Evolutionary conservation across 2,113 vertebrate genomes (phyloP), one percentile per base, ranked within the genome.

Genomic region (Eulemur rufifrons): DNA sequence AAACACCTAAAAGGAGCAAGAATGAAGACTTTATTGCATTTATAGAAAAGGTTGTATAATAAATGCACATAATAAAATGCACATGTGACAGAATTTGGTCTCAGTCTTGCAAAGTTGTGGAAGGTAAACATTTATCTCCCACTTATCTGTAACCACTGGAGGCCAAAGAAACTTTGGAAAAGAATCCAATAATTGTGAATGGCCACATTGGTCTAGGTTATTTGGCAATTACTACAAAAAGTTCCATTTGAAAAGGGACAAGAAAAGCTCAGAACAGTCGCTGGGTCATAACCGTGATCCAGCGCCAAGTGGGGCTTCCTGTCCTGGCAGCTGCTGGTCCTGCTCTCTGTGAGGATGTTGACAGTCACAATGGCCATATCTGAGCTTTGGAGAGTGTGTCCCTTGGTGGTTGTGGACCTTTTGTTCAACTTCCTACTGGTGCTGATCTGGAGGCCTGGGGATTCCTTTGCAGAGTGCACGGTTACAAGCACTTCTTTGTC

Each of bases 361-460:
- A 5, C 0, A 11, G 37, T 71, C 17, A 6, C 8, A 32, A 34
- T 29, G 32, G 23, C 15, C 18, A 34, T 15, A 3, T 47, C 37
- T 52, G 34, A 34, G 37, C 10, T 81, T 42, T 85, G 27, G 45
- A 59, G 56, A 17, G 32, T 21, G 42, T 1, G 1, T 1, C 18
- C 25, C 3, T 7, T 50, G 14, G 39, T 61, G 9, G 27, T 37
- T 27, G 14, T 15, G 0, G 2, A 12, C 8, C 2, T 20, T 73
- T 25, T 1, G 18, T 47, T 2, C 34, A 2, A 0, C 6, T 6
- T 15, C 6, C 17, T 68, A 10, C 39, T 32, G 27, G 34, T 45
- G 9, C 20, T 15, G 21, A 34, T 9, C 50, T 59, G 29, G n/a
- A 93, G 15, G 64, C 23, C 25, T 86, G 29, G 3, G 12, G 12